These are phyloP conservation scores for Morpho helenor DNA, from an alignment of 2,888 invertebrate species.

Conservation along the genomic window DNA sequence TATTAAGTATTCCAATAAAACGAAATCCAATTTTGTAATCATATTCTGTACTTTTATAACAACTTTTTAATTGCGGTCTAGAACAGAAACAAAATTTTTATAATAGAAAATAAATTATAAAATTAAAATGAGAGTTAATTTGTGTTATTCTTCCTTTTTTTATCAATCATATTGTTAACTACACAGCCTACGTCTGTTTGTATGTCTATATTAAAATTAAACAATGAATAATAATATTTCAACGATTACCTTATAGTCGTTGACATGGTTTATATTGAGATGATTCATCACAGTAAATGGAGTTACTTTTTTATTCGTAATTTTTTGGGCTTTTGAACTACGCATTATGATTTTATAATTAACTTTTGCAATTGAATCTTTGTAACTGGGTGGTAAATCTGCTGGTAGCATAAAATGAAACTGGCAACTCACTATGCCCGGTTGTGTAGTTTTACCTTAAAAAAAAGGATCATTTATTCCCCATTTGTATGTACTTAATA, in stretches of 20 bases:
- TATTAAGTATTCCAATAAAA: too few species aligned
- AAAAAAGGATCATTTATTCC: constrained; percentile 1
- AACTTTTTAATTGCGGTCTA: too few species aligned
- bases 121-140: too few species aligned
- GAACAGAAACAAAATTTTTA: too few species aligned
- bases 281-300: constrained; percentile 48
- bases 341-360: constrained; percentile 52
- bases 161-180: too few species aligned
- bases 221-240: too few species aligned
- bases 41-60: too few species aligned
- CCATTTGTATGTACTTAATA: neutral
- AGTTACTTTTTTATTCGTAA: constrained; percentile 37
- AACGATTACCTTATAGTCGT: constrained; percentile 37
- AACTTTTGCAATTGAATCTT: constrained; percentile 55
- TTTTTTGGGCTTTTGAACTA: constrained; percentile 44
- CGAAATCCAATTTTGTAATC: too few species aligned
- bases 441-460: constrained; percentile 41
- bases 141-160: too few species aligned
- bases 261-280: constrained; percentile 51
- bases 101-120: too few species aligned
- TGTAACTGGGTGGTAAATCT: constrained; percentile 58
- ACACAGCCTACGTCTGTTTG: too few species aligned
- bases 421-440: constrained; percentile 51
- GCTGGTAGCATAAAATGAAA: constrained; percentile 59
- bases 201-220: too few species aligned